Base-by-base conservation (phyloP, 2,797 vertebrate genomes). In the Emys orbicularis region DNA sequence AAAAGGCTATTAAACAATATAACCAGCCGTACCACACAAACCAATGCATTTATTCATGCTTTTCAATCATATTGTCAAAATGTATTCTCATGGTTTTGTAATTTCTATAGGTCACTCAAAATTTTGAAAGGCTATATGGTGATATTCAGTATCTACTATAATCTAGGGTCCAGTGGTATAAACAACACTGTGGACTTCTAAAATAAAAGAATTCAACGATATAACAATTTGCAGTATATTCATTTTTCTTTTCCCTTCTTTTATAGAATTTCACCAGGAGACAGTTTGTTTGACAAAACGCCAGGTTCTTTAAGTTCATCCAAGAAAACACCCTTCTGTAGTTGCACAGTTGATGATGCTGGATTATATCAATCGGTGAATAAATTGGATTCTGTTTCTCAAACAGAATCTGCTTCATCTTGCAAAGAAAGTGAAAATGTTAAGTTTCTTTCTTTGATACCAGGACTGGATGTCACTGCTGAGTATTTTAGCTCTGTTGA, bases 201-300 rank as follows among this genome's bases (percentile, higher is more conserved):
- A 50, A 47, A 53, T 81, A 31, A 61, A 10, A 61, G 86, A 65
- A 68, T 37, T 68, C 41, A 44, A 31, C 21, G 23, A 80, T 16
- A 31, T 49, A 65, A 29, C 16, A 53, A 21, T 49, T 87, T 85
- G 88, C 93, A 88, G 86, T 83, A 83, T 10, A 79, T 6, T 86
- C 61, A 4, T 92, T 87, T 10, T 82, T 85, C n/a, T 93, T 84
- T 79, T 92, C 59, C 90, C 95, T 91, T 86, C 44, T 79, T 92
- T 90, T 65, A 77, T 96, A 99, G 99, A 97, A 98, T 99, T 94
- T 95, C 97, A 54, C 98, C 99, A 80, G 99, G 99, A 96, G 96
- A 97, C 89, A 99, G 99, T 95, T 97, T 99, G 95, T 99, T 99
- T 97, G 99, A 99, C 97, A 97, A 88, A 52, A 90, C 96, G 56